Conservation (phyloP, 2,113 vertebrate species). For the Typhlomys cinereus region DNA sequence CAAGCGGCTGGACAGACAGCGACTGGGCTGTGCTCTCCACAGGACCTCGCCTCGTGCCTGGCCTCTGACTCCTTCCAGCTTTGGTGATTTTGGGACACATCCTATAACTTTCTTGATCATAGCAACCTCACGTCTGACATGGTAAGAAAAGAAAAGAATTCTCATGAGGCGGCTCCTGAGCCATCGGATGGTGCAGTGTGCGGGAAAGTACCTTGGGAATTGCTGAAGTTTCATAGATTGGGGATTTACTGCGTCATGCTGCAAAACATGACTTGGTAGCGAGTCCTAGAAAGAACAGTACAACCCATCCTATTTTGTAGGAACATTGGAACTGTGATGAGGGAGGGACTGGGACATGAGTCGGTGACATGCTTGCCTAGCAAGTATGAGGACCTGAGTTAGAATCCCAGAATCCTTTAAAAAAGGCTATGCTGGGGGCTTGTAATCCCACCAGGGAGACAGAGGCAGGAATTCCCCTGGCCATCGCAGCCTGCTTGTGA, state of each 20-base stretch:
- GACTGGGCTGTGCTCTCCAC: not conserved
- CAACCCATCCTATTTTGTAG: not conserved
- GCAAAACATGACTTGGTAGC: not conserved
- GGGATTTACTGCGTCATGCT: not conserved
- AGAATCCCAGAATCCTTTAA: not conserved
- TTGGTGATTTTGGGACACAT: not conserved
- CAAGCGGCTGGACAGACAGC: not conserved
- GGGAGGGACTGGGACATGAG: not conserved
- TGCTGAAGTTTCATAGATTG: not conserved
- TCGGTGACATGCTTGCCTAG: not conserved
- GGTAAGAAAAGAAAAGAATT: not conserved
- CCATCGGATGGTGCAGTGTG: not conserved
- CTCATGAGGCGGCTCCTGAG: not conserved
- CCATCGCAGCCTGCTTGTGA: not conserved
- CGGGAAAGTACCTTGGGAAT: constrained; percentile 7
- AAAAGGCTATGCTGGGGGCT: not conserved
- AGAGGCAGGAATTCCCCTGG: not conserved
- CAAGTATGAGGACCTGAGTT: not conserved
- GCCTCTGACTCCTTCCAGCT: not conserved
- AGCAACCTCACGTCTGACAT: not conserved
- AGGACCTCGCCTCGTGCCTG: not conserved
- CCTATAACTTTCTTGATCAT: not conserved
- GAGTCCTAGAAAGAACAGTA: not conserved
- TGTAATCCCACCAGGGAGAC: not conserved
- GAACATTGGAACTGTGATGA: not conserved